Conservation (phyloP, 2,888 invertebrate genomes). For the Axea sp. region DNA sequence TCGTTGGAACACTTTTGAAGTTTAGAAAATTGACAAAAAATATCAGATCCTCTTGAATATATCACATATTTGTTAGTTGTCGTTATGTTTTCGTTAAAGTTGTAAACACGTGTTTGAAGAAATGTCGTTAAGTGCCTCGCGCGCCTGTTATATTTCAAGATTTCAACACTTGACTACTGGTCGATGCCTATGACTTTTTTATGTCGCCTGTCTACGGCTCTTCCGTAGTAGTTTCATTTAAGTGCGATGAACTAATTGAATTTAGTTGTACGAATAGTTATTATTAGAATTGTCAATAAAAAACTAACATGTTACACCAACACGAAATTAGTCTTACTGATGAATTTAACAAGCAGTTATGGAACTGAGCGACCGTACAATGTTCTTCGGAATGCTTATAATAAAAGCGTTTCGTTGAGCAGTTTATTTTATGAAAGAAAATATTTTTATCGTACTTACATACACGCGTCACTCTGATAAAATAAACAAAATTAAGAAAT, state of each 20-base stretch:
- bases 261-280: slow-evolving; percentile 13
- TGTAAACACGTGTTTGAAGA: slow-evolving; percentile 33
- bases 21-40: no score
- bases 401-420: no score
- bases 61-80: slow-evolving; percentile 23
- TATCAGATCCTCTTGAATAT: neutral
- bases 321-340: no score
- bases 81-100: slow-evolving; percentile 29
- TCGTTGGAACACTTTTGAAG: no score
- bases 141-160: slow-evolving; percentile 28
- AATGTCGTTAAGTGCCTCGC: slow-evolving; percentile 12
- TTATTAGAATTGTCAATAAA: slow-evolving; percentile 1
- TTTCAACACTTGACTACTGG: slow-evolving; percentile 39
- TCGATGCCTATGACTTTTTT: slow-evolving; percentile 2
- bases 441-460: no score
- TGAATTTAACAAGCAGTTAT: no score
- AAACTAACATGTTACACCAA: slow-evolving; percentile 1
- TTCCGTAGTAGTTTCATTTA: slow-evolving; percentile 7
- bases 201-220: slow-evolving; percentile 12
- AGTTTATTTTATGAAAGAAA: no score
- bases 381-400: neutral
- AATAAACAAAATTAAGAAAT: no score
- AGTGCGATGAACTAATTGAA: slow-evolving; percentile 23
- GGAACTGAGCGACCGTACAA: no score
- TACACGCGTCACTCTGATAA: no score